Conservation (phyloP, 2,797 vertebrate genomes). For the Bucorvus abyssinicus region DNA sequence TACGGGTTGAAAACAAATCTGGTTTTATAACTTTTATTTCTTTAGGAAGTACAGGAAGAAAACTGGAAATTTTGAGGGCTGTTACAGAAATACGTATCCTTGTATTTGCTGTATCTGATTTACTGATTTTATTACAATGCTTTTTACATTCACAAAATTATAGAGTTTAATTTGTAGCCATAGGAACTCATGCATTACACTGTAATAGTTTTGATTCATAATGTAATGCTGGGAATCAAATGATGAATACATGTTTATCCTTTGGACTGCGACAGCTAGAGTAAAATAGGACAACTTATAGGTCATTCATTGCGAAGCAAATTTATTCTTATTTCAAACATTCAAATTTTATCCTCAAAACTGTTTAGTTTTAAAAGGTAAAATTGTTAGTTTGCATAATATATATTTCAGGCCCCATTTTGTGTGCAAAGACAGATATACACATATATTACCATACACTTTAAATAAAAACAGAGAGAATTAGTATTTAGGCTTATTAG, state of each 20-base stretch:
- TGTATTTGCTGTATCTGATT: conserved; percentile 28
- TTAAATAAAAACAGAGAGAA: neutral
- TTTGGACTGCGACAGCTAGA: neutral
- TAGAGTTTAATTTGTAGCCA: neutral
- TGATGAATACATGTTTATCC: neutral
- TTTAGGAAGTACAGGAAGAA: conserved; percentile 77
- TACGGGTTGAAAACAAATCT: neutral
- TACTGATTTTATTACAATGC: neutral
- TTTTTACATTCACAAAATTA: neutral
- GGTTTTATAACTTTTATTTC: neutral
- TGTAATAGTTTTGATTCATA: conserved; percentile 17
- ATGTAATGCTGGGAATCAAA: neutral
- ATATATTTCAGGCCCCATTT: neutral
- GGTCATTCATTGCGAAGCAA: neutral
- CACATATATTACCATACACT: neutral
- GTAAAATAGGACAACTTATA: neutral
- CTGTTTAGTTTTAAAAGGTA: neutral
- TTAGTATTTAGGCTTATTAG: neutral
- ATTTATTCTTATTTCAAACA: neutral
- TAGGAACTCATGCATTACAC: neutral
- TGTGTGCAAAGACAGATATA: neutral
- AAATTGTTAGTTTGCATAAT: neutral
- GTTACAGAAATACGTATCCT: conserved; percentile 98
- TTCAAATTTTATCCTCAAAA: neutral
- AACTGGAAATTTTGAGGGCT: conserved; percentile 80